Conservation (phyloP, 2,888 invertebrate genomes). For the Hypselothyrea guttata region DNA sequence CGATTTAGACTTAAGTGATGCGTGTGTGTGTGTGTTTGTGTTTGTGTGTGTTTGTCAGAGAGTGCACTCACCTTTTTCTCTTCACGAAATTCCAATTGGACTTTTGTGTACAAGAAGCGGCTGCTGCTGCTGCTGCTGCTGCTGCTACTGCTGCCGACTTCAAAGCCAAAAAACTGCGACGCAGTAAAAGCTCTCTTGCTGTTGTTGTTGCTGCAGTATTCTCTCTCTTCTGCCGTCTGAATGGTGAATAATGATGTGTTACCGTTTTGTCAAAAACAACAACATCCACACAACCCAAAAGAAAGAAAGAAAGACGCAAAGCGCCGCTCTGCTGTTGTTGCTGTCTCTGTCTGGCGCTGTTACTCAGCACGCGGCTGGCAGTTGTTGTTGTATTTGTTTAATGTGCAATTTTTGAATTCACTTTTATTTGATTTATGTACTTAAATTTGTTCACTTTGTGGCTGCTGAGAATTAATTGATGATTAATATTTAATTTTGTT, state of each 20-base stretch:
- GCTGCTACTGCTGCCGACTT: slow-evolving; percentile 31
- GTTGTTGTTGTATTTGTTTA: too few species aligned
- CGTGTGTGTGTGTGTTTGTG: slow-evolving; percentile 4
- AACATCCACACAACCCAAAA: too few species aligned
- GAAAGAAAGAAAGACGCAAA: slow-evolving; percentile 34
- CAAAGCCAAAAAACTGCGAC: slow-evolving; percentile 70
- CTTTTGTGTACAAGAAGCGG: slow-evolving; percentile 39
- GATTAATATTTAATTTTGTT: slow-evolving; percentile 11
- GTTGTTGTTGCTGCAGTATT: slow-evolving; percentile 26
- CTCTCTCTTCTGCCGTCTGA: slow-evolving; percentile 1
- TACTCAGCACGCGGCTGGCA: too few species aligned
- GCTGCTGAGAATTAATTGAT: slow-evolving; percentile 9
- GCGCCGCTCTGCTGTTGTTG: slow-evolving; percentile 40
- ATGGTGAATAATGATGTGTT: slow-evolving; percentile 31
- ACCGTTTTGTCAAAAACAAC: slow-evolving; percentile 20
- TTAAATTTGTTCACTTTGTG: too few species aligned
- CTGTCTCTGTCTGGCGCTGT: slow-evolving; percentile 9
- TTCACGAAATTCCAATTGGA: slow-evolving; percentile 39
- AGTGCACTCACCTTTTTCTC: slow-evolving; percentile 69
- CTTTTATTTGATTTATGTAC: slow-evolving; percentile 10
- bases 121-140: slow-evolving; percentile 8
- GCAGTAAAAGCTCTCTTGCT: slow-evolving; percentile 51
- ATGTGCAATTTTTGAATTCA: slow-evolving; percentile 11
- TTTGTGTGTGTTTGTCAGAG: slow-evolving; percentile 23
- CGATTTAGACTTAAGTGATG: slow-evolving; percentile 21